A percentile compares a stretch with the other conserved stretches of the same genome.
These are phyloP conservation scores for Xiphydria camelus DNA, from an alignment of 2,888 invertebrate species.

Conservation along the genomic window DNA sequence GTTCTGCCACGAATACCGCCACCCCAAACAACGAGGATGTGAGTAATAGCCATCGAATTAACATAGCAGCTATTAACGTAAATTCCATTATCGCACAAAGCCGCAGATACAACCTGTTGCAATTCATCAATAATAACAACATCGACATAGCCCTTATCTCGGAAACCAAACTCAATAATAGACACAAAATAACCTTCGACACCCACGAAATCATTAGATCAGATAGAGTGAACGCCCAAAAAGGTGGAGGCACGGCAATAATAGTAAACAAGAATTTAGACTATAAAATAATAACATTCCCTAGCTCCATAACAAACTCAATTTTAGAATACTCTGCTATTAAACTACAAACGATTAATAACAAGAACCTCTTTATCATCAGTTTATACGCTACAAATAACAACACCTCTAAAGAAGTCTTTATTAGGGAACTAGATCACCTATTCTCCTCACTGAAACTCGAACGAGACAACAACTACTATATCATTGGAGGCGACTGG, in stretches of 20 bases:
- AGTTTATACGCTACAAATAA: slow-evolving; percentile 14
- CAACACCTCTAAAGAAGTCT: neutral
- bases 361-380: slow-evolving; percentile 10
- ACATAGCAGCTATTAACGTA: slow-evolving; percentile 6
- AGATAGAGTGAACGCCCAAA: slow-evolving; percentile 12
- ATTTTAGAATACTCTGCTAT: slow-evolving; percentile 11
- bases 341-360: neutral
- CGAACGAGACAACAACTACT: slow-evolving; percentile 4
- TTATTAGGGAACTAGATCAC: slow-evolving; percentile 5
- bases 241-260: slow-evolving; percentile 20
- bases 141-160: slow-evolving; percentile 14
- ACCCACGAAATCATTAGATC: slow-evolving; percentile 11
- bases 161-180: slow-evolving; percentile 16
- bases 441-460: slow-evolving; percentile 10
- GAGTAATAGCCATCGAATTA: neutral
- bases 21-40: neutral
- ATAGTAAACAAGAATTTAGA: slow-evolving; percentile 11
- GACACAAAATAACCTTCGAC: slow-evolving; percentile 7
- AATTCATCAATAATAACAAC: slow-evolving; percentile 9
- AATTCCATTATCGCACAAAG: slow-evolving; percentile 14
- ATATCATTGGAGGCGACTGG: slow-evolving; percentile 16
- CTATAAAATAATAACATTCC: slow-evolving; percentile 3
- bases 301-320: neutral
- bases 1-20: too few relatives aligned
- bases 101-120: slow-evolving; percentile 4